Conservation (phyloP, 2,113 vertebrate genomes). For the Asarcornis scutulata region DNA sequence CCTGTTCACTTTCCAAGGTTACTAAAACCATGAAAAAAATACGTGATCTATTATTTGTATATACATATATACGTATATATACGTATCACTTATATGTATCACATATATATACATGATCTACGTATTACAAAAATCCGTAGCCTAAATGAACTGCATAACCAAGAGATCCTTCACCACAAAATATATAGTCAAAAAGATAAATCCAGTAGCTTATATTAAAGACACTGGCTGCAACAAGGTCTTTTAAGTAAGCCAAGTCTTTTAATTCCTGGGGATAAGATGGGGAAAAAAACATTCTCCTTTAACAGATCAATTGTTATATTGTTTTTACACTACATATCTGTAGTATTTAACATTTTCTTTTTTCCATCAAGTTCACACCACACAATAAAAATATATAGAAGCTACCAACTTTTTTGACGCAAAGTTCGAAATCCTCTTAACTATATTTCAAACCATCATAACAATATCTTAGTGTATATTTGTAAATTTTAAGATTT, state of each 20-base stretch:
- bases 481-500: not conserved
- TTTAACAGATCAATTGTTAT: not conserved
- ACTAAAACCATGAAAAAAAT: constrained; percentile 4
- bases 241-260: not conserved
- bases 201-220: not conserved
- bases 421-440: not conserved
- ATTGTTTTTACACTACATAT: not conserved
- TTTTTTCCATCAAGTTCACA: not conserved
- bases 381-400: not conserved
- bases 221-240: not conserved
- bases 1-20: not conserved
- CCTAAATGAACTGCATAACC: not conserved
- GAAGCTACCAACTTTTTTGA: not conserved
- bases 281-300: not conserved
- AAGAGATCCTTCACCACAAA: not conserved
- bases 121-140: not conserved
- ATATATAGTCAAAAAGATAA: not conserved
- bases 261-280: not conserved
- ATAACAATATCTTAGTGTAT: not conserved
- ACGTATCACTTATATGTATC: too few relatives aligned
- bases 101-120: too few relatives aligned
- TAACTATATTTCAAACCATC: not conserved
- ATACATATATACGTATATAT: too few relatives aligned
- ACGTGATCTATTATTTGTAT: not conserved
- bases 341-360: not conserved